Evolutionary conservation across 2,888 invertebrate genomes (phyloP).

Genomic region (Nasonia oneida): DNA sequence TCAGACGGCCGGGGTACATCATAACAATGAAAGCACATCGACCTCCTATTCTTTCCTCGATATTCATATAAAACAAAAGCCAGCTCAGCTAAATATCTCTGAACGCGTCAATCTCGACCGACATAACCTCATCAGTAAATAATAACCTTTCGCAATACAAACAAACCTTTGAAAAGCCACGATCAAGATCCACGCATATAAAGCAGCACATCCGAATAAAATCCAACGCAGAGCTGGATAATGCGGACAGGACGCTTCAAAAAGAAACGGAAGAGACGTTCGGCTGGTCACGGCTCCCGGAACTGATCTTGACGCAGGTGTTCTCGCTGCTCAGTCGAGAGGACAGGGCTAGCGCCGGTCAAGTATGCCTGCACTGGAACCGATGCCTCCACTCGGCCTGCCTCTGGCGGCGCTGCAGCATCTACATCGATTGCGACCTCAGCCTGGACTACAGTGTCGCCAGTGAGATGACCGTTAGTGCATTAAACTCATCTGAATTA

Average conservation of each 20-base stretch:
- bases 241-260: constrained; percentile 23
- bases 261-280: constrained; percentile 8
- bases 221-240: constrained; percentile 11
- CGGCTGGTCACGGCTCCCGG: constrained; percentile 76
- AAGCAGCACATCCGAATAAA: background rate
- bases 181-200: background rate
- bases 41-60: too few relatives aligned
- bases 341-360: constrained; percentile 72
- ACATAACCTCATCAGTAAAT: too few relatives aligned
- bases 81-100: background rate
- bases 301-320: constrained; percentile 77
- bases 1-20: too few relatives aligned
- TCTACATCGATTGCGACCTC: constrained; percentile 75
- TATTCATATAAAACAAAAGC: background rate
- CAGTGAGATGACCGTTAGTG: constrained; percentile 71
- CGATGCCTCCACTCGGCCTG: constrained; percentile 73
- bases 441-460: constrained; percentile 70
- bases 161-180: background rate
- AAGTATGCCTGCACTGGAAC: constrained; percentile 74
- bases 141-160: background rate
- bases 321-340: constrained; percentile 72
- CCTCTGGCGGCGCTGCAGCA: constrained; percentile 75
- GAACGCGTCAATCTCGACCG: background rate
- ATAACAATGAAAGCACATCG: background rate
- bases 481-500: too few relatives aligned